Percentiles rank a stretch among this genome's conserved stretches.
Evolutionary conservation across 2,797 vertebrate species (phyloP).

Genomic region (Trichosurus vulpecula): DNA sequence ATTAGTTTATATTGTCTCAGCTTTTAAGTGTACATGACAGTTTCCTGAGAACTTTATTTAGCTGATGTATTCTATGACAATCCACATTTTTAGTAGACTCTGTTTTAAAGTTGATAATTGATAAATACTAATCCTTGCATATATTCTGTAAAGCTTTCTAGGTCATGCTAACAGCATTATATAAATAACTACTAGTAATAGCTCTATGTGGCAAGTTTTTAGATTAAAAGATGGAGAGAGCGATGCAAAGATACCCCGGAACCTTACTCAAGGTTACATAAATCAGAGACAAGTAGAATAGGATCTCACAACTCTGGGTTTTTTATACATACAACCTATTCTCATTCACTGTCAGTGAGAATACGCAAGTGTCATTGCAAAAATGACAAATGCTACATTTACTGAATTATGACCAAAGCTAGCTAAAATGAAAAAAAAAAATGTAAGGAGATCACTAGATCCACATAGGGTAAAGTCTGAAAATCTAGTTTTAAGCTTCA

Average conservation of each 20-base stretch:
- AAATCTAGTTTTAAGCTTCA: not conserved
- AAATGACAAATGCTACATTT: not conserved
- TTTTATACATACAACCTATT: conserved; percentile 3
- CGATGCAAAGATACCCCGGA: not conserved
- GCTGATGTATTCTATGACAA: not conserved
- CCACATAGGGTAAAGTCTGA: not conserved
- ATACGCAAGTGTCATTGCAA: not conserved
- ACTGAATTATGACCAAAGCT: not conserved
- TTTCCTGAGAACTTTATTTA: not conserved
- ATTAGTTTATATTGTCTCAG: not conserved
- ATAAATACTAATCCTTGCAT: not conserved
- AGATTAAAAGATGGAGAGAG: conserved; percentile 1
- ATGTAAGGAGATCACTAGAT: not conserved
- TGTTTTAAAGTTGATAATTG: not conserved
- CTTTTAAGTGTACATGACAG: conserved; percentile 43
- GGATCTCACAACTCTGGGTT: not conserved
- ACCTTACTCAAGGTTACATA: not conserved
- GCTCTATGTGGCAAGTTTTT: not conserved
- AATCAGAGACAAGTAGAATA: not conserved
- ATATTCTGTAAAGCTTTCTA: not conserved
- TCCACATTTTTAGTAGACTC: not conserved
- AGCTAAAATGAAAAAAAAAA: not conserved
- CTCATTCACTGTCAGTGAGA: not conserved
- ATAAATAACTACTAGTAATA: not conserved
- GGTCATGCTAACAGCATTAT: not conserved